phyloP scores from a whole-genome alignment of 2,797 vertebrate genomes.

The Peromyscus melanophrys region DNA sequence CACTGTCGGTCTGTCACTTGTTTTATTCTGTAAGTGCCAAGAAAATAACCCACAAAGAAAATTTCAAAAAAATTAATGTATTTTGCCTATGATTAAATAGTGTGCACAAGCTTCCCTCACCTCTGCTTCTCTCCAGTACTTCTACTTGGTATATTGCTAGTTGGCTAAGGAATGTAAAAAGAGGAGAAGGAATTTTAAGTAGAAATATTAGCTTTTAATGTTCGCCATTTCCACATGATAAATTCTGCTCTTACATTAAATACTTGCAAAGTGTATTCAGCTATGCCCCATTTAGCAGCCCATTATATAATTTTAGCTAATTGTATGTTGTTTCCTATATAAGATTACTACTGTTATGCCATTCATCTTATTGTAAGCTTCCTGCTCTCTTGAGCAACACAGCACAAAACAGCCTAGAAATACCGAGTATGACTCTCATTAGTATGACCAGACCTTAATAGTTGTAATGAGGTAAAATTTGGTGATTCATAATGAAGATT shows the following conservation, averaged over 20 bases:
- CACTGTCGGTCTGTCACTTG: slow-evolving; percentile 54
- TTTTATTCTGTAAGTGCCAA: slow-evolving; percentile 62
- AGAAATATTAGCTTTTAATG: slow-evolving; percentile 80
- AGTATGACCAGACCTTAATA: slow-evolving; percentile 60
- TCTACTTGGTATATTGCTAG: slow-evolving; percentile 21
- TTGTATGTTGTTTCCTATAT: slow-evolving; percentile 75
- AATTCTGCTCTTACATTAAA: slow-evolving; percentile 74
- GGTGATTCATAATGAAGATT: slow-evolving; percentile 74
- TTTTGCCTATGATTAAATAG: slow-evolving; percentile 45
- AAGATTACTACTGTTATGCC: slow-evolving; percentile 67
- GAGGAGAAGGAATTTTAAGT: slow-evolving; percentile 49
- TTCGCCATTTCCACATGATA: slow-evolving; percentile 74
- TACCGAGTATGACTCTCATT: slow-evolving; percentile 52
- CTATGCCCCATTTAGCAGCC: slow-evolving; percentile 79
- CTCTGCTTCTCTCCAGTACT: neutral
- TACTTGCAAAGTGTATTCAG: slow-evolving; percentile 72
- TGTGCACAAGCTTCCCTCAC: neutral
- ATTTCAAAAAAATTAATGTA: slow-evolving; percentile 34
- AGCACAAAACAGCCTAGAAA: slow-evolving; percentile 67
- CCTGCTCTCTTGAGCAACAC: slow-evolving; percentile 76
- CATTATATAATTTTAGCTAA: slow-evolving; percentile 80
- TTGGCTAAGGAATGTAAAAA: neutral
- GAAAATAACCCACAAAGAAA: slow-evolving; percentile 53
- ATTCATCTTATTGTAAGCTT: slow-evolving; percentile 75
- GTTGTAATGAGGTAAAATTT: slow-evolving; percentile 79